phyloP scores from a whole-genome alignment of 2,113 vertebrate genomes.

The Eidolon helvum region DNA sequence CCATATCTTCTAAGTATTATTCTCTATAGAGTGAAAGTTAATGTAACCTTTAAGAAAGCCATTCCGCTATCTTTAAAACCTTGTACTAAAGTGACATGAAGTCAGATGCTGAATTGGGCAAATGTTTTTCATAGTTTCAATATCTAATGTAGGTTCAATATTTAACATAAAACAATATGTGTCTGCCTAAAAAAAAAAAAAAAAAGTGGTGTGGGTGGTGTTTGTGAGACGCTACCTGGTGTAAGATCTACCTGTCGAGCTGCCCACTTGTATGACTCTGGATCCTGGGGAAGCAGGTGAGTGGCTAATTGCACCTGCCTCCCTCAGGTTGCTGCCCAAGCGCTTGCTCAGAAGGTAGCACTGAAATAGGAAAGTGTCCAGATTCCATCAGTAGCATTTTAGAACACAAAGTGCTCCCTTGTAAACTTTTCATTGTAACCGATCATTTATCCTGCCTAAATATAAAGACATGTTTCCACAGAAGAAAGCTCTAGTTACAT shows the following conservation, averaged over 20 bases:
- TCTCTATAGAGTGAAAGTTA: background rate
- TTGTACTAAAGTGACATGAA: background rate
- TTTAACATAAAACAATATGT: background rate
- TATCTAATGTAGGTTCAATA: background rate
- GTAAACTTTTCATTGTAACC: background rate
- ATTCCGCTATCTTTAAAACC: background rate
- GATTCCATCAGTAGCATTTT: background rate
- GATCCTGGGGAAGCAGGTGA: accelerated
- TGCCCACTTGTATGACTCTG: accelerated
- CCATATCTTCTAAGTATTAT: background rate
- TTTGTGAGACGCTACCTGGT: background rate
- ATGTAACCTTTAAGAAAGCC: background rate
- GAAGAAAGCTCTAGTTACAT: background rate
- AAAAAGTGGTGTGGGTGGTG: accelerated
- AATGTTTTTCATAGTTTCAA: background rate
- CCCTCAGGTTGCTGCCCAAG: accelerated
- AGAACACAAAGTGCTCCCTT: background rate
- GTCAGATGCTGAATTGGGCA: background rate
- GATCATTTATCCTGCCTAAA: background rate
- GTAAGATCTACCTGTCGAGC: no score
- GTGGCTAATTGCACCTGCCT: accelerated
- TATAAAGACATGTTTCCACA: background rate
- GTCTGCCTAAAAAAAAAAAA: background rate
- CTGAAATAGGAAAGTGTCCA: background rate
- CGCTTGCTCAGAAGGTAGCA: accelerated